Evolutionary conservation across 2,797 vertebrate genomes (phyloP).

Genomic region (Valencia hispanica): DNA sequence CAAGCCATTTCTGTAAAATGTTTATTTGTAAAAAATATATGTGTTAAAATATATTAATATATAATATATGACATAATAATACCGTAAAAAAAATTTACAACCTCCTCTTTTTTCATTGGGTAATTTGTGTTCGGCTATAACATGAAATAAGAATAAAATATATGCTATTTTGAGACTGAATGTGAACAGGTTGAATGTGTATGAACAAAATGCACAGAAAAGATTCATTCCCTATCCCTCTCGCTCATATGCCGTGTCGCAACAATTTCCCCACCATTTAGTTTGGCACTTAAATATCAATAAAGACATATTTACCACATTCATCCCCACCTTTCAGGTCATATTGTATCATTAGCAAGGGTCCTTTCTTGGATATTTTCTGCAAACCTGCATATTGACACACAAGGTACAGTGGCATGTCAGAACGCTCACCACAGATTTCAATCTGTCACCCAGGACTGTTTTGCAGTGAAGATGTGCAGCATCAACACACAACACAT

Average conservation of each 20-base stretch:
- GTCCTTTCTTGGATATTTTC: conserved; percentile 58
- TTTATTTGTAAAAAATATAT: too few relatives aligned
- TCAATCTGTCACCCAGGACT: conserved; percentile 6
- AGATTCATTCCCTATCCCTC: not conserved
- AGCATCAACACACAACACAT: not conserved
- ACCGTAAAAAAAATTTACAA: too few relatives aligned
- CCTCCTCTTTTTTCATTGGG: too few relatives aligned
- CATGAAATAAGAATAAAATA: too few relatives aligned
- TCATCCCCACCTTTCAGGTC: conserved; percentile 43
- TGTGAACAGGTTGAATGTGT: not conserved
- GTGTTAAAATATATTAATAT: too few relatives aligned
- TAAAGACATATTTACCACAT: conserved; percentile 25
- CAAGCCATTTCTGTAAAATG: too few relatives aligned
- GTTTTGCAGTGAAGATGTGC: conserved; percentile 16
- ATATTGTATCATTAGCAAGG: conserved; percentile 16
- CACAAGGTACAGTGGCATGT: not conserved
- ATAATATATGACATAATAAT: too few relatives aligned
- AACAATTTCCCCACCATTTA: conserved; percentile 31
- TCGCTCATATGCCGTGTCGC: conserved; percentile 12
- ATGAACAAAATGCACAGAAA: not conserved
- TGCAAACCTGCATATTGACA: conserved; percentile 4
- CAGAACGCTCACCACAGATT: not conserved
- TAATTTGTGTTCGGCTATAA: too few relatives aligned
- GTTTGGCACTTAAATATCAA: conserved; percentile 25
- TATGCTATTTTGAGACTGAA: too few relatives aligned